These are phyloP conservation scores for Boloria selene DNA, from an alignment of 2,888 invertebrate species.

Conservation along the genomic window DNA sequence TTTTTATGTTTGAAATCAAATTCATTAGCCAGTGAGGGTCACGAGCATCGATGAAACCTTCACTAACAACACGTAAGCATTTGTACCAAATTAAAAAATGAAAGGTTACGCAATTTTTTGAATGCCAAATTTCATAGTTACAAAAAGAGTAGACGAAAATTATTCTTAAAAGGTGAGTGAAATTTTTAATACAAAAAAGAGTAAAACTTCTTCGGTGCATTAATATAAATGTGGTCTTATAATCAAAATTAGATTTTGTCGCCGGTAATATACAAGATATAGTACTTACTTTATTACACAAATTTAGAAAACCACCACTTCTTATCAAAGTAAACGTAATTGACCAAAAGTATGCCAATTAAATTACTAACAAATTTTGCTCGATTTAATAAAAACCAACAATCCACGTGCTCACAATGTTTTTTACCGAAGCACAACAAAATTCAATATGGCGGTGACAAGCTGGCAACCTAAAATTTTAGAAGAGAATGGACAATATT, in stretches of 20 bases:
- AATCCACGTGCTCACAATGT: constrained; percentile 88
- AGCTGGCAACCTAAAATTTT: constrained; percentile 54
- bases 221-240: constrained; percentile 45
- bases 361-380: constrained; percentile 73
- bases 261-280: constrained; percentile 57
- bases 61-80: constrained; percentile 80
- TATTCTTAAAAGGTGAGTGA: not conserved
- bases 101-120: constrained; percentile 79
- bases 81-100: constrained; percentile 70
- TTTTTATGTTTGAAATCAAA: constrained; percentile 49
- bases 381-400: constrained; percentile 62
- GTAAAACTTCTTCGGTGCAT: constrained; percentile 25
- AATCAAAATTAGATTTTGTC: constrained; percentile 62
- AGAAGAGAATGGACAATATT: too few species aligned
- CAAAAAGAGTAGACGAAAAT: not conserved
- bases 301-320: constrained; percentile 58
- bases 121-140: constrained; percentile 50
- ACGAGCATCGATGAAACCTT: constrained; percentile 76
- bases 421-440: constrained; percentile 83
- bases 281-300: constrained; percentile 68
- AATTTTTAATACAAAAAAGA: constrained; percentile 1
- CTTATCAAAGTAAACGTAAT: constrained; percentile 51
- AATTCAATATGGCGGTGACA: constrained; percentile 84
- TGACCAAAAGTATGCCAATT: constrained; percentile 54
- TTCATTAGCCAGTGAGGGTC: constrained; percentile 65